Evolutionary conservation across 2,888 invertebrate species (phyloP), one percentile per base, ranked within the genome.

Genomic region (Steinernema hermaphroditum): DNA sequence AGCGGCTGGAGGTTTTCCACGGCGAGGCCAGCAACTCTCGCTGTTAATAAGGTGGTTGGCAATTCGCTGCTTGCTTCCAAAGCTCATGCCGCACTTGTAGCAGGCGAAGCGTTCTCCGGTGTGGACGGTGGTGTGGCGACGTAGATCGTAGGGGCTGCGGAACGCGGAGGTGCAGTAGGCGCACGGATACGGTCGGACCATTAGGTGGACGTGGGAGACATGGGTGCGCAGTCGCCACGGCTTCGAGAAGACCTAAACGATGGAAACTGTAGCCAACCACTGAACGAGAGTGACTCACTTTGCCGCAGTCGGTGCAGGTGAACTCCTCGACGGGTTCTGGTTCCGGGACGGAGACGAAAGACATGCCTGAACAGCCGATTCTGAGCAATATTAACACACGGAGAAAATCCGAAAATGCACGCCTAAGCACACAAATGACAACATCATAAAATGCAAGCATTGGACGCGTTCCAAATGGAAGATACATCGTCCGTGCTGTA

Each of bases 61-160:
- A n/a, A 69, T 43, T 0, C 69, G 69, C 69, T 69, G 69, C 44
- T 69, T 69, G 69, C 69, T 69, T 1, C 69, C 69, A 24, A 69
- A 69, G 29, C 69, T 69, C 22, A 16, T 2, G 2, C 41, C 43
- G 16, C 69, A 69, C 2, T 6, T 29, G 24, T 69, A 41, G 69
- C 69, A 69, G 12, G 2, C 19, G 43, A 69, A 69, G 24, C 69
- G 69, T 43, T 69, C 69, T 12, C 69, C 69, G 8, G 69, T 69
- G 43, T 69, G 69, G 9, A 24, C 24, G 16, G 69, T 69, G 41
- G 24, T 44, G 69, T 69, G 69, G 19, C 69, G 69, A 12, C 69
- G 69, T 14, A 69, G 43, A 43, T 69, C 69, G 43, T 69, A 37
- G n/a, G 69, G 69, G n/a, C 69, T 69, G 4, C 69, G 69, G 27